A percentile compares a stretch with the other conserved stretches of the same genome.
phyloP scores from a whole-genome alignment of 1,140 invertebrate species.

The Sminthurinus signatus region DNA sequence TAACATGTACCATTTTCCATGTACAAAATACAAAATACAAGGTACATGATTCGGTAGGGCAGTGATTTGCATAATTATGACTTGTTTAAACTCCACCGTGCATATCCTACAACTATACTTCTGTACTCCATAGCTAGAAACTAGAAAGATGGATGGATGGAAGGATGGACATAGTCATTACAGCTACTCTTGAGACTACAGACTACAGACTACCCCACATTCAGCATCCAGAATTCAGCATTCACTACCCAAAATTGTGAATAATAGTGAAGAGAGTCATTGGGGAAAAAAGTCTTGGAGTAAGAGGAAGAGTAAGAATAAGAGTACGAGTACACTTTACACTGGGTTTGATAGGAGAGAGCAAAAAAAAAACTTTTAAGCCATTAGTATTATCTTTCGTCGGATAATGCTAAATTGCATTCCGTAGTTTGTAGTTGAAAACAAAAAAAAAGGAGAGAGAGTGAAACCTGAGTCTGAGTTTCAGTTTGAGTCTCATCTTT shows the following conservation, averaged over 20 bases:
- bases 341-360: background rate
- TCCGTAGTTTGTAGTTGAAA: constrained; percentile 16
- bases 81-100: constrained; percentile 17
- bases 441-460: constrained; percentile 19
- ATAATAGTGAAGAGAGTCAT: too few relatives aligned
- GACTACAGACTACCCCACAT: background rate
- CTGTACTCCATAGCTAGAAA: too few relatives aligned
- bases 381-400: constrained; percentile 36
- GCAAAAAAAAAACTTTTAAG: constrained; percentile 15
- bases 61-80: constrained; percentile 34
- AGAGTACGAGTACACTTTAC: background rate
- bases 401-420: constrained; percentile 27
- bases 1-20: too few relatives aligned
- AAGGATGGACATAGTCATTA: too few relatives aligned
- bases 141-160: too few relatives aligned
- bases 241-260: too few relatives aligned
- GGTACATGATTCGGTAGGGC: constrained; percentile 32
- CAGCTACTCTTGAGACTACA: background rate
- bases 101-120: too few relatives aligned
- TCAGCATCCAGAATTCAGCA: too few relatives aligned
- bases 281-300: too few relatives aligned
- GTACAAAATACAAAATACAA: too few relatives aligned
- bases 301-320: background rate
- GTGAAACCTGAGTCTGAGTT: constrained; percentile 10
- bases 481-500: constrained; percentile 13